A percentile compares a stretch with the other conserved stretches of the same genome.
Conservation (phyloP, 2,113 vertebrate genomes). For the Clupea harengus region DNA sequence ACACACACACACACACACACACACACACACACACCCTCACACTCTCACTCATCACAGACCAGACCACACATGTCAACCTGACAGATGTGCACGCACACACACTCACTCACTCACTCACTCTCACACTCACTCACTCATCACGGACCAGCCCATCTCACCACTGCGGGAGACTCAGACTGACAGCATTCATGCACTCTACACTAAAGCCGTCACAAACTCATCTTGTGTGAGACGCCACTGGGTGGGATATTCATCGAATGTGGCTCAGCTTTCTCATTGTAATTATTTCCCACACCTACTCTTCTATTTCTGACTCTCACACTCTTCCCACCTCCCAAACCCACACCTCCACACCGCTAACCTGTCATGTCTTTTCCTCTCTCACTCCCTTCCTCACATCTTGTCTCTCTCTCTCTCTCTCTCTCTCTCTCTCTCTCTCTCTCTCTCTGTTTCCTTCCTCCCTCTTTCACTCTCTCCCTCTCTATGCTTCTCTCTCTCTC, state of each 20-base stretch:
- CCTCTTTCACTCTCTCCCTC: neutral
- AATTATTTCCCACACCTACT: neutral
- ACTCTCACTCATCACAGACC: neutral
- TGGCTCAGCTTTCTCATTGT: neutral
- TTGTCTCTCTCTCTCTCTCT: too few relatives aligned
- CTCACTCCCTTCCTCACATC: too few relatives aligned
- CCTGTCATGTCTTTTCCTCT: too few relatives aligned
- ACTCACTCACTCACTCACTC: too few relatives aligned
- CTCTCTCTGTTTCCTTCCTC: neutral
- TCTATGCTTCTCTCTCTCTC: neutral
- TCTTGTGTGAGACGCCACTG: neutral
- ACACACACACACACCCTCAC: neutral
- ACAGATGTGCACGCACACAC: slow-evolving; percentile 62
- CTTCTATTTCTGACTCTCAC: neutral
- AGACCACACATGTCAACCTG: slow-evolving; percentile 75
- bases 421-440: neutral
- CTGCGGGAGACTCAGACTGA: neutral
- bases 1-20: neutral
- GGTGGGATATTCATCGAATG: neutral
- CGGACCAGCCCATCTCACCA: too few relatives aligned
- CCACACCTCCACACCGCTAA: too few relatives aligned
- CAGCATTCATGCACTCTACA: neutral
- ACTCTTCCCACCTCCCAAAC: neutral
- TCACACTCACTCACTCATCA: too few relatives aligned
- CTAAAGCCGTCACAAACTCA: neutral